These are phyloP conservation scores for Gorsachius goisagi DNA, from an alignment of 2,113 vertebrate species.

Conservation along the genomic window DNA sequence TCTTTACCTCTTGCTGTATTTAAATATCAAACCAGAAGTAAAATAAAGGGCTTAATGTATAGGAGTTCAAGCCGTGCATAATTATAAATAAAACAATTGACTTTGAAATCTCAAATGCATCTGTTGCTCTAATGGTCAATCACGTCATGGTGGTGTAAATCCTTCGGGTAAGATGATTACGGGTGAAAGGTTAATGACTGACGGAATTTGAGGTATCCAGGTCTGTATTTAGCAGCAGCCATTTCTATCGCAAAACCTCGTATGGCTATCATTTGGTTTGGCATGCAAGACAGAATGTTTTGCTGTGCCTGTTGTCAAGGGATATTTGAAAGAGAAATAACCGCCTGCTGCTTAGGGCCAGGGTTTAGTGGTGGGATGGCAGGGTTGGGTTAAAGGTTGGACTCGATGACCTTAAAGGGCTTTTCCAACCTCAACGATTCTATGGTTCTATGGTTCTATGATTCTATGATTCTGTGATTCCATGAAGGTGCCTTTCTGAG, in stretches of 20 bases:
- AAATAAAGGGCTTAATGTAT: background rate
- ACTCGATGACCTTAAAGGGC: too few species aligned
- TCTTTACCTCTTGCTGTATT: background rate
- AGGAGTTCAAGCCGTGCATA: background rate
- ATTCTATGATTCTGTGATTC: too few species aligned
- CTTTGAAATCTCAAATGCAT: slow-evolving; percentile 46
- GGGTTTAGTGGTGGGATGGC: too few species aligned
- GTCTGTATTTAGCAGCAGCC: slow-evolving; percentile 32
- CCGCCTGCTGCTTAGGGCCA: background rate
- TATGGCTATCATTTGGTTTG: background rate
- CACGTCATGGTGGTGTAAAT: slow-evolving; percentile 64
- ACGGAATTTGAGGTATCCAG: slow-evolving; percentile 24
- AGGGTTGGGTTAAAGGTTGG: too few species aligned
- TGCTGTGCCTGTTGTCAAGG: background rate
- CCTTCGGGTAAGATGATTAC: slow-evolving; percentile 67
- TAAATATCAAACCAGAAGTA: background rate
- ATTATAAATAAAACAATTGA: slow-evolving; percentile 42
- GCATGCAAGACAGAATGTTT: background rate
- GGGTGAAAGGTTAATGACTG: slow-evolving; percentile 66
- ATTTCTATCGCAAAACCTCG: background rate
- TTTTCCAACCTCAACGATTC: too few species aligned
- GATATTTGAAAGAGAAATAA: background rate
- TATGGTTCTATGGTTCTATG: too few species aligned
- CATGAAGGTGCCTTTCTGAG: background rate
- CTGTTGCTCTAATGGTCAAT: slow-evolving; percentile 67